Base-by-base conservation (phyloP, 2,797 vertebrate species). In the Champsocephalus esox region DNA sequence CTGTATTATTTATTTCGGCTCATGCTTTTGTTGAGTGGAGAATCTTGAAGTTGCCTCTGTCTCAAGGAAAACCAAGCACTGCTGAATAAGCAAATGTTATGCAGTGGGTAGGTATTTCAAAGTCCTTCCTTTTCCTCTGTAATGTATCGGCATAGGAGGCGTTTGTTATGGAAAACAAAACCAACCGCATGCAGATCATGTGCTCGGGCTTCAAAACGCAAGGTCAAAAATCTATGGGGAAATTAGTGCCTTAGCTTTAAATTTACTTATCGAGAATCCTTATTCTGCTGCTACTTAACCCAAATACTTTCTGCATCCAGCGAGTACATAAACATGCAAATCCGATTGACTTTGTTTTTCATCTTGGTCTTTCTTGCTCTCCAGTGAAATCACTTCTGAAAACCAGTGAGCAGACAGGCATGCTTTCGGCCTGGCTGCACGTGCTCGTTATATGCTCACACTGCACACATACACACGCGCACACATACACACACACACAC, bases 21-120 rank as follows among this genome's bases (percentile, higher is more conserved):
- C 79, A n/a, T 86, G 89, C 91, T 91, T 92, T 91, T 88, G 84
- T 88, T 82, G 85, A 90, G 87, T 45, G 59, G 85, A 85, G 83
- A 88, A 92, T 90, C 85, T 83, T 84, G 80, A 90, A 91, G 84
- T 90, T 92, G 80, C 79, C 81, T 87, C 84, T 87, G 80, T 90
- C 88, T 88, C 88, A 89, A 88, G 84, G 81, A 93, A 92, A 93
- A 88, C 70, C 76, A 91, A 93, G 88, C 84, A 66, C 77, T 88
- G 93, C 92, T 92, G 91, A 92, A 92, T 93, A 92, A 94, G 93
- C 92, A 92, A 91, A 94, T 91, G 87, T 77, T 71, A 88, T 88
- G 88, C 92, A 90, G 83, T 70, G 76, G 84, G 85, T 80, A 86
- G 82, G 89, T 85, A 81, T 89, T 89, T 94, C 90, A 88, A 91